Evolutionary conservation across 2,797 vertebrate genomes (phyloP).

Genomic region (Acanthurus tractus): DNA sequence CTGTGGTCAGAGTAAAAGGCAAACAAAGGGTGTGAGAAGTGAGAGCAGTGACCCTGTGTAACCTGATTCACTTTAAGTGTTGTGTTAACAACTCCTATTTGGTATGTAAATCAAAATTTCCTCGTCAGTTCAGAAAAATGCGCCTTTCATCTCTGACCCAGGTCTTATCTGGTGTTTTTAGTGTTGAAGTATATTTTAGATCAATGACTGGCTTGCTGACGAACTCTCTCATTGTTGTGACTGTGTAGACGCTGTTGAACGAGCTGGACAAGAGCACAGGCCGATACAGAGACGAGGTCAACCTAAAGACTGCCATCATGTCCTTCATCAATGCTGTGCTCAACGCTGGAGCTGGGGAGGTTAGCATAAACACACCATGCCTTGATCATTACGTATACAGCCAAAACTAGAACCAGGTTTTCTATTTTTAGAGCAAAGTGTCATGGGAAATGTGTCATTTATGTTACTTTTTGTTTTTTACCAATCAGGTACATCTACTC

Average conservation of each 20-base stretch:
- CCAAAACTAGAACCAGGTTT: not conserved
- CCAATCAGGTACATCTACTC: not conserved
- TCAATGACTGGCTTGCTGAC: not conserved
- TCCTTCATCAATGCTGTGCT: constrained; percentile 98
- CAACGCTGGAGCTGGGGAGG: constrained; percentile 96
- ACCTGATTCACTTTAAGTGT: constrained; percentile 14
- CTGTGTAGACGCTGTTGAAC: constrained; percentile 90
- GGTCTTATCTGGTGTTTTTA: not conserved
- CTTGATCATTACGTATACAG: not conserved
- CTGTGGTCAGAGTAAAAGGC: constrained; percentile 16
- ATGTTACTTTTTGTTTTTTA: not conserved
- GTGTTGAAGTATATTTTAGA: not conserved
- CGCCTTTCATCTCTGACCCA: not conserved
- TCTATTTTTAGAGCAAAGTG: not conserved
- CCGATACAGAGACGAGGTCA: constrained; percentile 95
- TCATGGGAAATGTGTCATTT: not conserved
- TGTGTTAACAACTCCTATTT: not conserved
- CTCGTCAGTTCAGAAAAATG: not conserved
- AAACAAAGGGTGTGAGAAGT: constrained; percentile 16
- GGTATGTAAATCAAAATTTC: not conserved
- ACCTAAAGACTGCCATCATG: constrained; percentile 98
- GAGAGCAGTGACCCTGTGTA: constrained; percentile 32
- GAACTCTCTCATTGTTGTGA: constrained; percentile 9
- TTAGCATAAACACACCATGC: constrained; percentile 67
- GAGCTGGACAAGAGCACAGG: constrained; percentile 95